Base-by-base conservation (phyloP, 2,888 invertebrate genomes). In the Encarsia formosa region DNA sequence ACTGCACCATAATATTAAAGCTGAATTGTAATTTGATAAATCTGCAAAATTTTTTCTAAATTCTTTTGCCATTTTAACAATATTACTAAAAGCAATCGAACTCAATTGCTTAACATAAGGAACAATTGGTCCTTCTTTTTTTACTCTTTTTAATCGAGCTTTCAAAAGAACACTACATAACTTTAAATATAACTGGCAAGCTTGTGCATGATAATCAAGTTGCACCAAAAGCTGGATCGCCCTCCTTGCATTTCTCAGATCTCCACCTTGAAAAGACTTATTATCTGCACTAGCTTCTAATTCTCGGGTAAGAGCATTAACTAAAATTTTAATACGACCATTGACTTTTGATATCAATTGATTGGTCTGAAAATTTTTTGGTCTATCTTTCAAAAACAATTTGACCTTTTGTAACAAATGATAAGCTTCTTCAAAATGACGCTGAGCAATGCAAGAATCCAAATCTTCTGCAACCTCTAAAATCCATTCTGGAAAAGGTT, bases 381-480 rank as follows among this genome's bases (percentile, higher is more conserved):
- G 69, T 40, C 73, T 70, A 45, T 74, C 72, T 59, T 45, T 72
- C 57, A 85, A 69, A 64, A 80, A 83, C 5, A 79, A 76, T 56
- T 80, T 79, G 0, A 82, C 78, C 64, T 83, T 85, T 61, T 88
- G 86, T 61, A 96, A 82, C 13, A 94, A 77, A 58, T 84, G 82
- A 59, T 92, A 87, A 1, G 95, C 94, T 67, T 91, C 91, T 72
- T 95, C 92, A 69, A 97, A 97, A 74, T 96, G 92, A 63, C 97
- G 82, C 75, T 97, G 94, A 1, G 96, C 97, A 60, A 97, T 90
- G 63, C 88, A 84, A 13, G 96, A 94, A 77, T 98, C 95, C 48
- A 98, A 77, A 74, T 97, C 96, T 72, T 97, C 97, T 1, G 91
- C 87, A 4, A 91, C 85, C 73, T 96, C 94, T 50, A 85, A 75